Evolutionary conservation across 2,888 invertebrate genomes (phyloP), one percentile per base, ranked within the genome.

Genomic region (Xestoiulus laeticollis): DNA sequence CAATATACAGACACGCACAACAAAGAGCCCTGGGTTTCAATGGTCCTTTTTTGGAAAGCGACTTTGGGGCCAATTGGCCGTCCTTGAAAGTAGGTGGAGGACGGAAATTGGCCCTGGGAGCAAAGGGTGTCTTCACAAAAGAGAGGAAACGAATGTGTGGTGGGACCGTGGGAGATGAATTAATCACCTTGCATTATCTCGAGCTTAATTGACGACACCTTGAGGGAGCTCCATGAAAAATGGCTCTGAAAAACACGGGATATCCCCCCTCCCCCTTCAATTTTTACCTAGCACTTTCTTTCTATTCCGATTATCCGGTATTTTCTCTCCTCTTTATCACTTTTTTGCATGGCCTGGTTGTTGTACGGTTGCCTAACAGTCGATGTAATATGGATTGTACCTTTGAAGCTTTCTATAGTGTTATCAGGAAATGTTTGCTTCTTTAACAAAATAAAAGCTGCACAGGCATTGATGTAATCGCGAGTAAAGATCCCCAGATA

Each of bases 331-430:
- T 59, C 59, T n/a, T 10, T 59, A 16, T 59, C 59, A 59, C 14
- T 22, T 59, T n/a, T n/a, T 59, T n/a, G 59, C 59, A 59, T 59
- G 59, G 59, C 59, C 59, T 59, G 59, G 59, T 59, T 59, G 59
- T 59, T 59, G 59, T 59, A 59, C 59, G 59, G 59, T 59, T 59
- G 59, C 59, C 19, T 59, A n/a, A 19, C 59, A 59, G 59, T 59
- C 59, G 59, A 59, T 59, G 59, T 59, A n/a, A n/a, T 59, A 59
- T 59, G 59, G 59, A 59, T 59, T 59, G 59, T 59, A 59, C 59
- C 59, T 14, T n/a, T 59, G 59, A 59, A 59, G 22, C 59, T n/a
- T 14, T 48, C 16, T 48, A n/a, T 1, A 59, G n/a, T 59, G 59
- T 59, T 59, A n/a, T 59, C n/a, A 22, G 22, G n/a, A n/a, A n/a